A percentile compares a stretch with the other conserved stretches of the same genome.
phyloP scores from a whole-genome alignment of 2,113 vertebrate species.

The Phyllopteryx taeniolatus region DNA sequence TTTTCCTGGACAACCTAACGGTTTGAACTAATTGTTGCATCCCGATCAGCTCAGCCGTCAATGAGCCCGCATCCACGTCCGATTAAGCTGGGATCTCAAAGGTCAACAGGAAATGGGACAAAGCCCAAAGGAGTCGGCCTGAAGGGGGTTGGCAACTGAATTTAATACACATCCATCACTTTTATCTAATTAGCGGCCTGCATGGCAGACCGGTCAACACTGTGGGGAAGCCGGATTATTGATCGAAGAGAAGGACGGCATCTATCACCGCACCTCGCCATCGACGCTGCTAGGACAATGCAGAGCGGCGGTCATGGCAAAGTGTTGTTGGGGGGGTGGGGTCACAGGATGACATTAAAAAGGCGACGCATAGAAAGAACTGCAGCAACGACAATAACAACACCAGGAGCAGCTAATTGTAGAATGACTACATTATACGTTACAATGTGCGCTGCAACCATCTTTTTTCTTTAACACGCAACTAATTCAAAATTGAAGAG shows the following conservation, averaged over 20 bases:
- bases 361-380: neutral
- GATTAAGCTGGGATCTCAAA: conserved; percentile 85
- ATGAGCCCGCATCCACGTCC: conserved; percentile 73
- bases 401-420: neutral
- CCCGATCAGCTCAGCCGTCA: conserved; percentile 85
- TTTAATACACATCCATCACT: conserved; percentile 97
- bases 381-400: neutral
- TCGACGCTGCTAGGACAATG: conserved; percentile 27
- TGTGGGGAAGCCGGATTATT: conserved; percentile 79
- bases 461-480: too few species aligned
- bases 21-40: conserved; percentile 69
- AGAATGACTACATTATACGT: neutral
- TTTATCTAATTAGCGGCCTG: conserved; percentile 96
- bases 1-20: neutral
- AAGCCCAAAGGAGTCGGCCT: conserved; percentile 82
- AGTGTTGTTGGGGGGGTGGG: conserved; percentile 4
- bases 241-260: conserved; percentile 87
- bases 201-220: conserved; percentile 85
- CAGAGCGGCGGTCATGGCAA: conserved; percentile 29
- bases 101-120: conserved; percentile 87
- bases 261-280: conserved; percentile 82
- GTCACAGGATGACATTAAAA: conserved; percentile 30
- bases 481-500: too few species aligned
- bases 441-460: neutral
- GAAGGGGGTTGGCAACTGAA: conserved; percentile 73